Evolutionary conservation across 1,140 invertebrate species (phyloP).

Genomic region (fruit fly (Drosophila melanogaster)): Release_6_plus_ISO1_MT NT_033777.3:28570001-28570500

Average conservation of each 20-base stretch:
- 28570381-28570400: slow-evolving; percentile 71
- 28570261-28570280: slow-evolving; percentile 68
- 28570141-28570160: slow-evolving; percentile 42
- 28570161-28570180: slow-evolving; percentile 25
- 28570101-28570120: slow-evolving; percentile 61
- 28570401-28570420: slow-evolving; percentile 56
- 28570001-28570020: slow-evolving; percentile 84
- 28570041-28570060: slow-evolving; percentile 34
- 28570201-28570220: slow-evolving; percentile 6
- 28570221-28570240: slow-evolving; percentile 78
- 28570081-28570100: slow-evolving; percentile 42
- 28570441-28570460: neutral
- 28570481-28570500: no score
- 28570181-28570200: slow-evolving; percentile 8
- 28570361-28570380: slow-evolving; percentile 77
- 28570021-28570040: slow-evolving; percentile 84
- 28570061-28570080: slow-evolving; percentile 7
- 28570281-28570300: slow-evolving; percentile 46
- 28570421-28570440: slow-evolving; percentile 13
- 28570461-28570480: no score
- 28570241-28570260: slow-evolving; percentile 80
- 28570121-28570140: slow-evolving; percentile 1
- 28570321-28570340: slow-evolving; percentile 20
- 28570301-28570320: slow-evolving; percentile 7
- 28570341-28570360: slow-evolving; percentile 67